Percentiles rank a stretch among this genome's conserved stretches.
Evolutionary conservation across 2,888 invertebrate species (phyloP).

Genomic region (Celastrina argiolus): DNA sequence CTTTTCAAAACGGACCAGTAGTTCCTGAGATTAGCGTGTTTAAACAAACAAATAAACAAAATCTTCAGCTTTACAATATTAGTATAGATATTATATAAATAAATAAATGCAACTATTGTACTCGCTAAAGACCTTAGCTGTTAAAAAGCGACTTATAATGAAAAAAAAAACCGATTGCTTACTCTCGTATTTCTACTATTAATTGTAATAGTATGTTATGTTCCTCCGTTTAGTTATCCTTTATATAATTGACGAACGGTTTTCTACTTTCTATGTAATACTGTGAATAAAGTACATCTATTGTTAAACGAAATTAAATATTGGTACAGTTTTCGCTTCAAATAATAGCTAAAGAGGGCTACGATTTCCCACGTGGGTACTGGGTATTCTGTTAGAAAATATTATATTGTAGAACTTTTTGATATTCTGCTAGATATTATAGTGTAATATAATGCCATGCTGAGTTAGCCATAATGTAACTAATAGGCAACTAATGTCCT

Average conservation of each 20-base stretch:
- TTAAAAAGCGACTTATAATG: too few relatives aligned
- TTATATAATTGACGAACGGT: not conserved
- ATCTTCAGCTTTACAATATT: too few relatives aligned
- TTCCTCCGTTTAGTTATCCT: not conserved
- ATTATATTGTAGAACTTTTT: not conserved
- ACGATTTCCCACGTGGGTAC: not conserved
- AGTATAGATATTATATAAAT: too few relatives aligned
- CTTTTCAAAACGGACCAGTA: too few relatives aligned
- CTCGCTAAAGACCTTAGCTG: too few relatives aligned
- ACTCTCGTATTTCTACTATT: not conserved
- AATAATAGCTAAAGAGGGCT: not conserved
- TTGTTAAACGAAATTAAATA: not conserved
- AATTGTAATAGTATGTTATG: not conserved
- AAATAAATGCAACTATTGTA: too few relatives aligned
- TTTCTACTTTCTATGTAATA: not conserved
- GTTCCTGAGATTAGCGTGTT: too few relatives aligned
- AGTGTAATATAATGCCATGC: too few relatives aligned
- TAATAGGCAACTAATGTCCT: too few relatives aligned
- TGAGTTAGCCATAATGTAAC: too few relatives aligned
- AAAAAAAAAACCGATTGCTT: too few relatives aligned
- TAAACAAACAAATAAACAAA: too few relatives aligned
- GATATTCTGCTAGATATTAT: not conserved
- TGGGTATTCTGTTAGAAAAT: not conserved
- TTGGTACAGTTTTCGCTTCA: not conserved
- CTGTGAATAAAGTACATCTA: not conserved